Base-by-base conservation (phyloP, 2,797 vertebrate species). In the Astyanax mexicanus region DNA sequence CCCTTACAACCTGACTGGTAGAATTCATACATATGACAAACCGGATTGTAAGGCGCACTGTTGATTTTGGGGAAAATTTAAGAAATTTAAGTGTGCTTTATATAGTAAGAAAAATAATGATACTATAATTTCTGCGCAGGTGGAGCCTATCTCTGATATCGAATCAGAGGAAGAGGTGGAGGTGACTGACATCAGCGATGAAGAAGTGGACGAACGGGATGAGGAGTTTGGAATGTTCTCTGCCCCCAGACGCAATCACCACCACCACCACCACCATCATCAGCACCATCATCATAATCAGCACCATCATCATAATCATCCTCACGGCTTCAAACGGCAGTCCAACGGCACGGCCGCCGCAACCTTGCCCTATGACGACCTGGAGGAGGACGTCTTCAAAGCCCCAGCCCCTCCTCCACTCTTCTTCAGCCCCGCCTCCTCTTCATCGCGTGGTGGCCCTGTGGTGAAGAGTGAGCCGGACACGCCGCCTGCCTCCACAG, bases 351-450 rank as follows among this genome's bases (percentile, higher is more conserved):
- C 81, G 1, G 79, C 81, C 0, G 17, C 74, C 0, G 1, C 80
- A 71, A 80, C 81, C 12, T 74, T 27, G 44, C 66, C 44, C 0
- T 84, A 80, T 4, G 93, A 94, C 0, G 96, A 97, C 44, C 92
- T 95, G 44, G 96, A 97, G 0, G 96, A 95, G 83, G 96, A 97
- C 0, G 96, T 96, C 77, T 96, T 96, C 86, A 97, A 97, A 89
- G 92, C 95, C 0, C 96, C 96, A 0, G 93, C 94, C 0, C 93
- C 90, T 0, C 91, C 92, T 74, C 91, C 92, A 17, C 88, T 91
- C 72, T 88, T 90, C 72, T 74, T 83, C 72, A 79, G 88, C 0
- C 86, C 89, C 29, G 83, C 64, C 77, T 65, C 21, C 6, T 69
- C 40, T 0, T 86, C n/a, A n/a, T n/a, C 85, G 15, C 87, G 89